phyloP scores from a whole-genome alignment of 2,797 vertebrate genomes.

The Odontamblyopus lacepedii region DNA sequence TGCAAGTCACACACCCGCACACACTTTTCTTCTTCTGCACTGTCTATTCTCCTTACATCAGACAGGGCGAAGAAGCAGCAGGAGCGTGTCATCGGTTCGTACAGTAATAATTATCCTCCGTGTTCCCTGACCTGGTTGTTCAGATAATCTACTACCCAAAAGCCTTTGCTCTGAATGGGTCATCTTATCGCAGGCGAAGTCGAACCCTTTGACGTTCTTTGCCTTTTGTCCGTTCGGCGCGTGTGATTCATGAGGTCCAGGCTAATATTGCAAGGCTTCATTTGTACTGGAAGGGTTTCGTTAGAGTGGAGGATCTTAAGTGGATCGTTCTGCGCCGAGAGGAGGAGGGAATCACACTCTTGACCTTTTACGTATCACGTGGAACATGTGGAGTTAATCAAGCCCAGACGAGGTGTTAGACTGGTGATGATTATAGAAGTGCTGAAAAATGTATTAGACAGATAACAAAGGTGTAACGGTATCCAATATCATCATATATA shows the following conservation, averaged over 20 bases:
- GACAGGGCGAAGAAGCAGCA: constrained; percentile 55
- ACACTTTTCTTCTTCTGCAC: constrained; percentile 34
- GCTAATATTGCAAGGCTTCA: constrained; percentile 47
- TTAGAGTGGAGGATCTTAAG: constrained; percentile 44
- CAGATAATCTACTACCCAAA: constrained; percentile 71
- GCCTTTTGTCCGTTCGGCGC: constrained; percentile 62
- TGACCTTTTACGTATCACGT: neutral
- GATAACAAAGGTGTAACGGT: too few relatives aligned
- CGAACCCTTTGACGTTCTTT: constrained; percentile 57
- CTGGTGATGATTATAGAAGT: neutral
- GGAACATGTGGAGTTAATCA: neutral
- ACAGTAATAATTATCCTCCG: constrained; percentile 77
- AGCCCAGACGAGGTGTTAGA: neutral
- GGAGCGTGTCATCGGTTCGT: constrained; percentile 76
- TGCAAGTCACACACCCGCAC: constrained; percentile 19
- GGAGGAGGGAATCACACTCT: neutral
- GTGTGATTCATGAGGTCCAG: constrained; percentile 77
- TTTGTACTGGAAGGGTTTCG: constrained; percentile 44
- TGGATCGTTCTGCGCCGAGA: neutral
- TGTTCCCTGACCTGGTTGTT: constrained; percentile 58
- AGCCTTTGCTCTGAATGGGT: constrained; percentile 57
- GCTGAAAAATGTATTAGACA: neutral
- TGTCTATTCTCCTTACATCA: constrained; percentile 60
- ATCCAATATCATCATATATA: too few relatives aligned
- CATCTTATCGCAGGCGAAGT: constrained; percentile 61